phyloP scores from a whole-genome alignment of 1,140 invertebrate genomes.

The Tribolium castaneum region DNA sequence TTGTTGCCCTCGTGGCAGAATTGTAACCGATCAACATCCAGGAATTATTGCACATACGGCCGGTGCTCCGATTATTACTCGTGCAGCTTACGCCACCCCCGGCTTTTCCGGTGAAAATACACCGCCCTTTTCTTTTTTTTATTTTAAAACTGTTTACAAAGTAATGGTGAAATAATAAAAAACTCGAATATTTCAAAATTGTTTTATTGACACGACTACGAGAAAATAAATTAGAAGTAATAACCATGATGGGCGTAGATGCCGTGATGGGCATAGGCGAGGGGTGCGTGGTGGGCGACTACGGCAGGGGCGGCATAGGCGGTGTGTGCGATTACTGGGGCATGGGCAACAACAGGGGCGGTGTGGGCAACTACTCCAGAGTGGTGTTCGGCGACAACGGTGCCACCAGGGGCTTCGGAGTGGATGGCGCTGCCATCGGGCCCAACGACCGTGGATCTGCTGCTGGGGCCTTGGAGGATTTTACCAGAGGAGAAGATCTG shows the following conservation, averaged over 20 bases:
- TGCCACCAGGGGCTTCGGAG: conserved; percentile 52
- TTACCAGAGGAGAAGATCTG: conserved; percentile 47
- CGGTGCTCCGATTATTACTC: conserved; percentile 18
- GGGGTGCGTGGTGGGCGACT: conserved; percentile 34
- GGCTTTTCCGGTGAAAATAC: not conserved
- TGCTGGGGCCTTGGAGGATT: conserved; percentile 54
- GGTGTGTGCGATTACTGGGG: conserved; percentile 14
- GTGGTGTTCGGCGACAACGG: conserved; percentile 50
- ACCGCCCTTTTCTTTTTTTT: no score
- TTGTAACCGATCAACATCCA: conserved; percentile 1
- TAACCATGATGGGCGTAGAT: conserved; percentile 10
- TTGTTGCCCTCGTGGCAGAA: conserved; percentile 16
- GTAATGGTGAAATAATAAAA: no score
- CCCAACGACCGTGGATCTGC: conserved; percentile 52
- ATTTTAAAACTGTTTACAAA: no score
- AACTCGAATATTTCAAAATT: not conserved
- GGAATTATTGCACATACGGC: conserved; percentile 28
- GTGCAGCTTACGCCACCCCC: conserved; percentile 61
- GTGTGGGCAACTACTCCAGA: conserved; percentile 48
- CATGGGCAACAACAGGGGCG: conserved; percentile 30
- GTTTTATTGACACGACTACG: not conserved
- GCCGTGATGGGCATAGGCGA: conserved; percentile 8
- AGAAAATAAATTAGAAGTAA: conserved; percentile 34
- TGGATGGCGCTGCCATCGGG: conserved; percentile 55
- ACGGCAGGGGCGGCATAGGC: conserved; percentile 43